phyloP scores from a whole-genome alignment of 2,797 vertebrate species.

The Otolemur crassicaudatus region DNA sequence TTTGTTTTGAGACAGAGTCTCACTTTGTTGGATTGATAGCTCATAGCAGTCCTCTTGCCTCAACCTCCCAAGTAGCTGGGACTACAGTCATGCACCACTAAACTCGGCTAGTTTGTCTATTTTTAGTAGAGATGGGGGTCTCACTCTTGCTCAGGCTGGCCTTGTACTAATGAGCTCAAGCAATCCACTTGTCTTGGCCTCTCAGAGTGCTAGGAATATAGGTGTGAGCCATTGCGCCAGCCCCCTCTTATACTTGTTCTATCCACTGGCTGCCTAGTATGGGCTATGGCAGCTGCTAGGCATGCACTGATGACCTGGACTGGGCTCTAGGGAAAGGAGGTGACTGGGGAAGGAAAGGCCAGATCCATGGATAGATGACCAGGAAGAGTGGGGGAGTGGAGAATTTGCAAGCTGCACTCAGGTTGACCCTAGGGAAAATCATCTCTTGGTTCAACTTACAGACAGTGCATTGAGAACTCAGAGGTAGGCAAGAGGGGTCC shows the following conservation, averaged over 20 bases:
- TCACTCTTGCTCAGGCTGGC: no score
- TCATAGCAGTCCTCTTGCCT: no score
- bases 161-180: no score
- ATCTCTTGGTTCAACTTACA: not conserved
- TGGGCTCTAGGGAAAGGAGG: not conserved
- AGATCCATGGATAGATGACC: not conserved
- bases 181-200: no score
- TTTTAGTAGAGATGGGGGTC: no score
- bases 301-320: not conserved
- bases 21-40: no score
- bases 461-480: not conserved
- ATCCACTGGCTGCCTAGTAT: not conserved
- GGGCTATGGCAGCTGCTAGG: not conserved
- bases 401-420: not conserved
- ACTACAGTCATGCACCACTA: no score
- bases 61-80: no score
- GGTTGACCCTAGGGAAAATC: not conserved
- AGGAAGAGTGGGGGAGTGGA: not conserved
- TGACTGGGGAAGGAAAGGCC: not conserved
- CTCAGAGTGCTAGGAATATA: no score
- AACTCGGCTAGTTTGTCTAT: no score
- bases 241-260: not conserved
- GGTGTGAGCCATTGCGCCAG: no score
- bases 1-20: no score
- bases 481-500: not conserved